These are phyloP conservation scores for Dendronephthya gigantea DNA, from an alignment of 64 coral and sea anemone genomes.

Conservation along the genomic window DNA sequence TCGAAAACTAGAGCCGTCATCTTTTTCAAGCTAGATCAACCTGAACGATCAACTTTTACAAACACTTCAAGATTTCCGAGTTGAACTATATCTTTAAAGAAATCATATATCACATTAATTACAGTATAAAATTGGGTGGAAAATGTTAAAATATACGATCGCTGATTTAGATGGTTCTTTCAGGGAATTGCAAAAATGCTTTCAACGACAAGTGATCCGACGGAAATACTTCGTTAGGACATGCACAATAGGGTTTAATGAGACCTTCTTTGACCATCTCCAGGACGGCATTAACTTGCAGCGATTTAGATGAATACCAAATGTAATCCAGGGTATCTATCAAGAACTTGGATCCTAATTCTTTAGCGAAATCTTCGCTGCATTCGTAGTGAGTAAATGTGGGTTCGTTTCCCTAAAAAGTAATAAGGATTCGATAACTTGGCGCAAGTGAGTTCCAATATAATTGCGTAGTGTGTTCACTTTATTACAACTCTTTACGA, in stretches of 20 bases:
- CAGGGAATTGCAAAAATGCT: not conserved
- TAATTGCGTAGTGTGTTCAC: too few species aligned
- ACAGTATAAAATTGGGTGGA: not conserved
- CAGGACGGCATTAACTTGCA: not conserved
- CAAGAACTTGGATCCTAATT: not conserved
- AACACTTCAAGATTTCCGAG: too few species aligned
- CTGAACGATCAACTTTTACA: too few species aligned
- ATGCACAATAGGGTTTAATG: not conserved
- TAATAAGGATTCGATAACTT: not conserved
- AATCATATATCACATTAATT: not conserved
- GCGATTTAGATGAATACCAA: not conserved
- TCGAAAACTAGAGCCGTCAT: too few species aligned
- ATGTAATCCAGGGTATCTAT: not conserved
- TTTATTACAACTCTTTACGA: too few species aligned
- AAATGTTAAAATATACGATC: not conserved
- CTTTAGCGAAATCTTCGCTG: not conserved
- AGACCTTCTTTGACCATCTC: not conserved
- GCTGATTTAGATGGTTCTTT: not conserved
- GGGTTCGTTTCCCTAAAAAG: not conserved
- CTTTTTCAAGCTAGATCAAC: too few species aligned
- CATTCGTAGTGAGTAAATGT: not conserved
- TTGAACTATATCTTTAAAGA: too few species aligned
- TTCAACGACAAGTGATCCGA: not conserved
- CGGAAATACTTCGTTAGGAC: not conserved
- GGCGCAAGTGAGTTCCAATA: too few species aligned